Conservation (phyloP, 2,888 invertebrate genomes). For the Trisateles emortualis region DNA sequence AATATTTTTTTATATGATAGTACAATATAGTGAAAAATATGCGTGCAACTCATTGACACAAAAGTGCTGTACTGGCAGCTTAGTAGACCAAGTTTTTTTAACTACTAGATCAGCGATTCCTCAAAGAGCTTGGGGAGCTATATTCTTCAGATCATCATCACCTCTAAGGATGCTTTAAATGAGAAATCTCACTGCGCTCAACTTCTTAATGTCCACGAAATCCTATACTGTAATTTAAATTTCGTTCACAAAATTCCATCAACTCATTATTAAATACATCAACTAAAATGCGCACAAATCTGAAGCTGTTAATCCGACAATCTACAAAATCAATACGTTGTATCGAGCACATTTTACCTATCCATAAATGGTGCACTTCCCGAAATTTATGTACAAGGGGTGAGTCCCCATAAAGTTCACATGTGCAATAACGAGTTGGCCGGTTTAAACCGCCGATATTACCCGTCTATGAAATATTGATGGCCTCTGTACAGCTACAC, state of each 20-base stretch:
- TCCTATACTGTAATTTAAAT: background rate
- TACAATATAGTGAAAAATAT: no score
- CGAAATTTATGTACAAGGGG: conserved; percentile 82
- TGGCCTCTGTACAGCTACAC: conserved; percentile 60
- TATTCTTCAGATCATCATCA: no score
- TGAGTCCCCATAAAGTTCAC: conserved; percentile 81
- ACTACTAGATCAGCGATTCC: no score
- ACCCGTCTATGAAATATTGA: conserved; percentile 80
- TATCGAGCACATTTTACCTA: conserved; percentile 71
- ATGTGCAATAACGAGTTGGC: conserved; percentile 80
- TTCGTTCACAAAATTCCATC: background rate
- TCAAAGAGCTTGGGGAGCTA: no score
- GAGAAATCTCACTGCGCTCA: no score
- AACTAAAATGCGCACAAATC: background rate
- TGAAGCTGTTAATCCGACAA: conserved; percentile 61
- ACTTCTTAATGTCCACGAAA: no score
- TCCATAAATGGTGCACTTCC: conserved; percentile 70
- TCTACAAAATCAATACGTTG: conserved; percentile 79
- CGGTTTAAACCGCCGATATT: conserved; percentile 80
- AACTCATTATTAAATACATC: background rate
- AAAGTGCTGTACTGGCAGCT: no score
- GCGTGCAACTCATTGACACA: no score
- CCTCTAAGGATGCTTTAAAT: no score
- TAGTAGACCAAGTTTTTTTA: no score
- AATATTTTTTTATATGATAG: no score